These are phyloP conservation scores for Diabrotica undecimpunctata DNA, from an alignment of 1,140 invertebrate species.

Conservation along the genomic window DNA sequence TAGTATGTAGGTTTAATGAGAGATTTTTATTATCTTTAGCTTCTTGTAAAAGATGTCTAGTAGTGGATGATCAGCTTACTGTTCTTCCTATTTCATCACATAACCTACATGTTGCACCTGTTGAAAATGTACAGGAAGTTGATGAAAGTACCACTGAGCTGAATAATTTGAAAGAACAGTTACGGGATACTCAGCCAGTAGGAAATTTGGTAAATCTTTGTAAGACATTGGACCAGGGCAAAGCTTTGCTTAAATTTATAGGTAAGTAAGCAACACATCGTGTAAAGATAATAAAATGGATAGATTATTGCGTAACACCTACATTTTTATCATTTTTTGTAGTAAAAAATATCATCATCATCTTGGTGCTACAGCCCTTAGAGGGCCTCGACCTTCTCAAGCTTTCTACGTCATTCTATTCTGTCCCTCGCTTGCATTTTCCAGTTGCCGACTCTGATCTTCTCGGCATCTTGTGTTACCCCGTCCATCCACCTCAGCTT, in stretches of 20 bases:
- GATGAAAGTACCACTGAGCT: constrained; percentile 59
- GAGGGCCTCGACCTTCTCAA: too few species aligned
- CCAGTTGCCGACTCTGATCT: too few species aligned
- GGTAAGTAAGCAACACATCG: neutral
- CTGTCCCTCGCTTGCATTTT: too few species aligned
- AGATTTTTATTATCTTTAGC: constrained; percentile 89
- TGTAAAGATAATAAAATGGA: too few species aligned
- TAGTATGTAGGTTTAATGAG: constrained; percentile 95
- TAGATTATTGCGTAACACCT: too few species aligned
- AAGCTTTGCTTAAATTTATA: constrained; percentile 85
- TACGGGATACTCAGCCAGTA: constrained; percentile 83
- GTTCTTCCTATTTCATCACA: constrained; percentile 91
- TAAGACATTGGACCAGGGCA: constrained; percentile 91
- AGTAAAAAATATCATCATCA: too few species aligned
- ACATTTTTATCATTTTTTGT: too few species aligned
- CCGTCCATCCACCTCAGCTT: too few species aligned
- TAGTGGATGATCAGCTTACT: constrained; percentile 90
- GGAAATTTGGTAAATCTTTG: constrained; percentile 87
- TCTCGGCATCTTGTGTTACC: too few species aligned
- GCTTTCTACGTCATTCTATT: too few species aligned
- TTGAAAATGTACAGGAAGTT: constrained; percentile 50
- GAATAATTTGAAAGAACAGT: constrained; percentile 65
- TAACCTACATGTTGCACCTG: constrained; percentile 72
- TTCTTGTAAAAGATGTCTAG: constrained; percentile 82
- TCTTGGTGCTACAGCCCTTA: too few species aligned